phyloP scores from a whole-genome alignment of 1,140 invertebrate genomes.

The Acromyrmex heyeri region DNA sequence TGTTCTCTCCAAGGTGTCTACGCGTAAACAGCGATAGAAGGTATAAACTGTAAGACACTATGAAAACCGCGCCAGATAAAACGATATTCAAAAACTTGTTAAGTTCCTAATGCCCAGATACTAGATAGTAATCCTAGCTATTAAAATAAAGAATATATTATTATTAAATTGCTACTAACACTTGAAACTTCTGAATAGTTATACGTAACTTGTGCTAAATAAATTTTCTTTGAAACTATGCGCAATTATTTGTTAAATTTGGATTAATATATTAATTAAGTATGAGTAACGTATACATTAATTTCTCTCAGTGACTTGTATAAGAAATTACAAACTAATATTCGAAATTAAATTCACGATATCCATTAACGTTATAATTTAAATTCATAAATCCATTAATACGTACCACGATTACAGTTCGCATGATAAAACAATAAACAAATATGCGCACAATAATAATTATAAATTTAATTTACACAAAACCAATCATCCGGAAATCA shows the following conservation, averaged over 20 bases:
- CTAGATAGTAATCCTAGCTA: neutral
- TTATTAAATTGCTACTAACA: neutral
- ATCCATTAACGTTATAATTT: neutral
- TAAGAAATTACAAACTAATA: neutral
- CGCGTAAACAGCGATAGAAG: conserved; percentile 4
- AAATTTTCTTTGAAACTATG: neutral
- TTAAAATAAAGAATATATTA: neutral
- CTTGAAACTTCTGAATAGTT: neutral
- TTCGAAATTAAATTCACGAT: conserved; percentile 4
- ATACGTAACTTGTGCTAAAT: neutral
- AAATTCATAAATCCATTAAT: neutral
- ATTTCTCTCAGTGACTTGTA: neutral
- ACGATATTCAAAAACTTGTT: conserved; percentile 10
- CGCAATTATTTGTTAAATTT: neutral
- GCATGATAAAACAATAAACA: conserved; percentile 20
- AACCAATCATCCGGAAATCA: neutral
- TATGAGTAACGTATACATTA: neutral
- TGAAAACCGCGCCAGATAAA: neutral
- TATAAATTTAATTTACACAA: neutral
- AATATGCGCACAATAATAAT: conserved; percentile 6
- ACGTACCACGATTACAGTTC: neutral
- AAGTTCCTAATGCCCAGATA: neutral
- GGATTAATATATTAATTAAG: neutral
- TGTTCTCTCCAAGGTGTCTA: conserved; percentile 31
- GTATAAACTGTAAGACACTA: neutral